Percentiles rank a stretch among this genome's conserved stretches.
Conservation (phyloP, 2,888 invertebrate genomes). For the Mystacides longicornis region DNA sequence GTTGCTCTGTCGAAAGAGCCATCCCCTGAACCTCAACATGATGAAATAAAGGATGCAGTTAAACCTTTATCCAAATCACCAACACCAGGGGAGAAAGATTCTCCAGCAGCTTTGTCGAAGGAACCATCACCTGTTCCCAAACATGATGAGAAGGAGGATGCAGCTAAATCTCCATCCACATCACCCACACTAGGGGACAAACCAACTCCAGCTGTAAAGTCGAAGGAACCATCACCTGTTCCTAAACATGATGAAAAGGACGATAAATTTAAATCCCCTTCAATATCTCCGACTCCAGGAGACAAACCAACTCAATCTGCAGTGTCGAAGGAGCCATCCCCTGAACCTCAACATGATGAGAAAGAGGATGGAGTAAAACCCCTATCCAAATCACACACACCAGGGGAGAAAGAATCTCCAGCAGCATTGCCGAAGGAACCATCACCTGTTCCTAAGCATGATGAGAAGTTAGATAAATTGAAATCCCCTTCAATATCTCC, state of each 20-base stretch:
- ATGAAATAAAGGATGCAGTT: neutral
- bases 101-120: neutral
- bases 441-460: neutral
- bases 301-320: too few relatives aligned
- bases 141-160: neutral
- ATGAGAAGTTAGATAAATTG: neutral
- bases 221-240: neutral
- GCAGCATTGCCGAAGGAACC: neutral
- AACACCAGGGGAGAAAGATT: neutral
- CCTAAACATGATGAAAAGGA: neutral
- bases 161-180: constrained; percentile 21
- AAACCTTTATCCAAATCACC: neutral
- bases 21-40: neutral
- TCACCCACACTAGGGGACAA: neutral
- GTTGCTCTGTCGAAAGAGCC: too few relatives aligned
- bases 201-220: neutral
- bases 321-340: constrained; percentile 24
- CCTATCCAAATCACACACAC: neutral
- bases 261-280: neutral
- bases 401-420: neutral
- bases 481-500: neutral
- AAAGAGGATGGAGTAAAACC: neutral
- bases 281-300: too few relatives aligned
- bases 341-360: neutral
- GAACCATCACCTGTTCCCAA: neutral